phyloP scores from a whole-genome alignment of 23 tunicate genomes.

The Ascidia mentula region DNA sequence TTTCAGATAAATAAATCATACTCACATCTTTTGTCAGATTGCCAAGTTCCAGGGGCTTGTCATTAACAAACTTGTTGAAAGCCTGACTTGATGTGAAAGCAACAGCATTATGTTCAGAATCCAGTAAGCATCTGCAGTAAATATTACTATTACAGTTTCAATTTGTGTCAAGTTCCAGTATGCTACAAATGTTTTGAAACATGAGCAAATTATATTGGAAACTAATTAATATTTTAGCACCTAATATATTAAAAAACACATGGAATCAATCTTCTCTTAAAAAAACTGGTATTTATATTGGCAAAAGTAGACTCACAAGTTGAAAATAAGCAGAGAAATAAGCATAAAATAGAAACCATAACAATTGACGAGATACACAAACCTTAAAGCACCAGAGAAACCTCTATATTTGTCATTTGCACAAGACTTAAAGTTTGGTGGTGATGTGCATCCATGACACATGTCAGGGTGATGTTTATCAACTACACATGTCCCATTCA shows the following conservation, averaged over 20 bases:
- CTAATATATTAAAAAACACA: too few species aligned
- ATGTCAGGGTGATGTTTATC: background rate
- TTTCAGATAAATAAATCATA: background rate
- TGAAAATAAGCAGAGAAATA: too few species aligned
- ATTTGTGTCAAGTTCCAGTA: too few species aligned
- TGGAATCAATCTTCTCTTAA: too few species aligned
- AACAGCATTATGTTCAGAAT: background rate
- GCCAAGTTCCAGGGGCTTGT: background rate
- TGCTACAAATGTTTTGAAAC: too few species aligned
- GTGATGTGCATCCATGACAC: background rate
- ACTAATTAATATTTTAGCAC: too few species aligned
- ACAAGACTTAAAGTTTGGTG: background rate
- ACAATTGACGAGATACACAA: background rate
- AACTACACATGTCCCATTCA: background rate
- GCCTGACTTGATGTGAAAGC: background rate
- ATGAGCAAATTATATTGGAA: background rate
- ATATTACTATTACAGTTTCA: too few species aligned
- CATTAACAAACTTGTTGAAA: background rate
- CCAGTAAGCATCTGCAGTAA: constrained; percentile 14
- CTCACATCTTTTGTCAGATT: background rate
- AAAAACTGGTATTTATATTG: too few species aligned
- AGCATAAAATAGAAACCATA: too few species aligned
- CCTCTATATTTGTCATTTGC: background rate
- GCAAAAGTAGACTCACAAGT: too few species aligned
- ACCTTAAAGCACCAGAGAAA: background rate